phyloP scores from a whole-genome alignment of 2,888 invertebrate genomes.

The Leptopilina drosophilae region DNA sequence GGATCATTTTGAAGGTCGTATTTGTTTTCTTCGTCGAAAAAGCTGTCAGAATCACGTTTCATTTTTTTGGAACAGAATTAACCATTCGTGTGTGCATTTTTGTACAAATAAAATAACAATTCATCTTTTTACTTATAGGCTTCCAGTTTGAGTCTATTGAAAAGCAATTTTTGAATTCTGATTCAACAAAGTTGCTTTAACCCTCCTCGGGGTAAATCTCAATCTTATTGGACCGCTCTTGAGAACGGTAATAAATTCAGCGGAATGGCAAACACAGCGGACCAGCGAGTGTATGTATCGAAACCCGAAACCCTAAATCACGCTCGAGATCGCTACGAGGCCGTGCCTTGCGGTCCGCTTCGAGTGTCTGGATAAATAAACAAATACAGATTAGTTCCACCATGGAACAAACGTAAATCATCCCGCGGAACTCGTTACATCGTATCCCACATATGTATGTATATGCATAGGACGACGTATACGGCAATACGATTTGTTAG shows the following conservation, averaged over 20 bases:
- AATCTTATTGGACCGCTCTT: slow-evolving; percentile 57
- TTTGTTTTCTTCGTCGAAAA: too few relatives aligned
- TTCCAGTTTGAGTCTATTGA: slow-evolving; percentile 46
- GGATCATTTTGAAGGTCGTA: too few relatives aligned
- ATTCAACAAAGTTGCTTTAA: slow-evolving; percentile 56
- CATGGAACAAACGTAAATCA: slow-evolving; percentile 71
- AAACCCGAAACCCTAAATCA: slow-evolving; percentile 74
- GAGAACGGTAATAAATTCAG: slow-evolving; percentile 70
- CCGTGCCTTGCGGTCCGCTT: slow-evolving; percentile 61
- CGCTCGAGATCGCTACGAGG: slow-evolving; percentile 61
- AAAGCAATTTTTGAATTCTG: slow-evolving; percentile 53
- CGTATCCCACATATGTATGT: slow-evolving; percentile 3
- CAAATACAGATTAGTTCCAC: slow-evolving; percentile 74
- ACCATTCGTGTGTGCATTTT: too few relatives aligned
- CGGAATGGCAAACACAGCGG: slow-evolving; percentile 69
- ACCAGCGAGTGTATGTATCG: slow-evolving; percentile 73
- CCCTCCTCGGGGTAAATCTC: slow-evolving; percentile 60
- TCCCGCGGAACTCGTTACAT: slow-evolving; percentile 72
- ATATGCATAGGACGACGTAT: slow-evolving; percentile 49
- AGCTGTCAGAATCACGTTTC: too few relatives aligned
- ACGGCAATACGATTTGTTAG: slow-evolving; percentile 38
- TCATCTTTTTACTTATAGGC: not conserved
- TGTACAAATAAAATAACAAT: too few relatives aligned
- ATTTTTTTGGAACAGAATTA: too few relatives aligned
- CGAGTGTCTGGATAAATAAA: slow-evolving; percentile 73